Percentiles rank a stretch among this genome's conserved stretches.
These are phyloP conservation scores for Tachystola acroxantha DNA, from an alignment of 2,888 invertebrate genomes.

Conservation along the genomic window DNA sequence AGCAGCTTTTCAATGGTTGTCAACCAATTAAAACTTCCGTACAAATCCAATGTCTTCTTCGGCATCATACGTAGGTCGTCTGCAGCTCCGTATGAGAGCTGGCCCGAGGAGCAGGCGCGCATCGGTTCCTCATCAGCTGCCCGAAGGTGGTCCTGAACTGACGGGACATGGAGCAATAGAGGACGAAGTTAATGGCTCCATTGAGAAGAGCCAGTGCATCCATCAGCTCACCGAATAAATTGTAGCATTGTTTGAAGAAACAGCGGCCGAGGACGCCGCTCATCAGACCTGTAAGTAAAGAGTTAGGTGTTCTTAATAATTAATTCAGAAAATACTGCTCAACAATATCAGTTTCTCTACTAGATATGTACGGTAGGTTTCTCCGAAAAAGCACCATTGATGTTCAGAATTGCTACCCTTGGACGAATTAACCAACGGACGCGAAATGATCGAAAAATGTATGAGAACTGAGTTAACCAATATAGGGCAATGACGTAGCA, in stretches of 20 bases:
- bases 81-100: constrained; percentile 79
- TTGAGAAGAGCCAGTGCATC: constrained; percentile 94
- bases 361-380: too few species aligned
- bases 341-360: too few species aligned
- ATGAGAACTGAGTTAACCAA: too few species aligned
- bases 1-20: too few species aligned
- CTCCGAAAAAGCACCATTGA: too few species aligned
- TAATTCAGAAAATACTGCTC: too few species aligned
- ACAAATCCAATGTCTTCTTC: background rate
- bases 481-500: too few species aligned
- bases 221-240: constrained; percentile 90
- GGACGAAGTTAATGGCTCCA: constrained; percentile 95
- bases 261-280: constrained; percentile 82
- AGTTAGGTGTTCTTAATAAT: background rate
- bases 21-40: background rate
- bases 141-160: constrained; percentile 92
- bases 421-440: too few species aligned
- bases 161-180: constrained; percentile 96
- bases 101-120: constrained; percentile 68
- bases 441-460: too few species aligned
- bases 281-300: constrained; percentile 67
- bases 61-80: constrained; percentile 79
- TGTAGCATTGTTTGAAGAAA: constrained; percentile 90
- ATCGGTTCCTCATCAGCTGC: constrained; percentile 82
- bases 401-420: too few species aligned